Base-by-base conservation (phyloP, 2,888 invertebrate species). In the Lasioglossum oenotherae region DNA sequence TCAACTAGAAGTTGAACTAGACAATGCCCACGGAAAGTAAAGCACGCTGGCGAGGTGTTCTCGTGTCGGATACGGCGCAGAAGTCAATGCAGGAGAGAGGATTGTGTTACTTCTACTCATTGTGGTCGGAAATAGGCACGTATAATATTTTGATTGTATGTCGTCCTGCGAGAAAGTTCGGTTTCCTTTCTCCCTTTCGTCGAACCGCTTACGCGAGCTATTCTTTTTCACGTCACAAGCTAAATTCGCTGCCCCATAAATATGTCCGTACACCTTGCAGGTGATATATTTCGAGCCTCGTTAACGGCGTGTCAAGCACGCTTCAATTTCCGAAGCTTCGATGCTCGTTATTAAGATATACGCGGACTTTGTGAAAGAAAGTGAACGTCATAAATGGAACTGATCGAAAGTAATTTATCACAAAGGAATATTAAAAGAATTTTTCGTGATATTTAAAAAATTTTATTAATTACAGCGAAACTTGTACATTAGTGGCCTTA, bases 91-190 rank as follows among this genome's bases (percentile, higher is more conserved):
- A 76, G 78, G 73, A 79, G 83, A 81, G 82, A 81, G 83, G 83
- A 87, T 86, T 77, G 82, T 69, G 23, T 87, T 85, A 85, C 86
- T 44, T 31, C 49, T 73, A 67, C 41, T n/a, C 69, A 76, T 57
- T 78, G 80, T 74, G 81, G 75, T 80, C 23, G 46, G 80, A 38
- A 80, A 74, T 75, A 71, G 71, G 81, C 80, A 78, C 77, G 80
- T 87, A 84, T 81, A 84, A 88, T 87, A 86, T 88, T 88, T 89
- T 87, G 84, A 89, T 87, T 88, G 60, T 74, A 67, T 60, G 82
- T 72, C 57, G 44, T 85, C 69, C 67, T 35, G 41, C 78, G 89
- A 86, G 88, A 89, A 89, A 89, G 86, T 87, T 83, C 67, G 12
- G 67, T 84, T 82, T 88, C 84, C 87, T 86, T 86, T 87, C 86